A percentile compares a stretch with the other conserved stretches of the same genome.
Conservation (phyloP, 2,888 invertebrate genomes). For the Drosophila algonquin region DNA sequence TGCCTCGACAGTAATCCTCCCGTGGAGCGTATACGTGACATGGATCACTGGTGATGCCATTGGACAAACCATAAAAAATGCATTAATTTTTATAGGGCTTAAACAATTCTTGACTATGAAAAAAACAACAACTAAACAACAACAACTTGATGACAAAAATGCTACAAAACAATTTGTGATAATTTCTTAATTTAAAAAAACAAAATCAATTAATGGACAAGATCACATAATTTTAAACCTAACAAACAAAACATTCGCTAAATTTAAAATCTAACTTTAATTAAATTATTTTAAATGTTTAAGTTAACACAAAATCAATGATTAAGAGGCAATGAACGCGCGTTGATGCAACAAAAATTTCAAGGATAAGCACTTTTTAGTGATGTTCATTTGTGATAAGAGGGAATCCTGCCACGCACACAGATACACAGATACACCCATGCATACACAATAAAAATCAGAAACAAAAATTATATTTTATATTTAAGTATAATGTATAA, state of each 20-base stretch:
- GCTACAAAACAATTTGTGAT: slow-evolving; percentile 75
- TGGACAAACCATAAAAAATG: slow-evolving; percentile 9
- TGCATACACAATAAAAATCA: slow-evolving; percentile 12
- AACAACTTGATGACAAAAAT: slow-evolving; percentile 41
- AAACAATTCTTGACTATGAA: slow-evolving; percentile 48
- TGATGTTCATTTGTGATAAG: slow-evolving; percentile 75
- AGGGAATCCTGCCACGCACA: slow-evolving; percentile 50
- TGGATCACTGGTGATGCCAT: slow-evolving; percentile 82
- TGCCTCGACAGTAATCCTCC: slow-evolving; percentile 81
- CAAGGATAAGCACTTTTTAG: slow-evolving; percentile 32
- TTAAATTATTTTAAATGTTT: slow-evolving; percentile 66
- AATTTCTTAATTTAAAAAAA: slow-evolving; percentile 65
- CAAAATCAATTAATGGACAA: slow-evolving; percentile 45
- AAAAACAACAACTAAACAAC: slow-evolving; percentile 30
- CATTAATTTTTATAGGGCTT: slow-evolving; percentile 23
- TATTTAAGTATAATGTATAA: slow-evolving; percentile 28
- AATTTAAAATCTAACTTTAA: slow-evolving; percentile 55
- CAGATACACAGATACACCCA: slow-evolving; percentile 32
- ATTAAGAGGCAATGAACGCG: slow-evolving; percentile 49
- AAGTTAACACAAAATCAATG: too few species aligned
- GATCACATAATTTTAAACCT: slow-evolving; percentile 54
- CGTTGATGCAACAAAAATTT: slow-evolving; percentile 8
- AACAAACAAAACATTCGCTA: slow-evolving; percentile 42
- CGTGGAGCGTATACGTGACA: slow-evolving; percentile 82
- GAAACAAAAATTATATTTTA: slow-evolving; percentile 22